Percentiles rank a stretch among this genome's conserved stretches.
phyloP scores from a whole-genome alignment of 1,140 invertebrate species.

The Camponotus vicinus region DNA sequence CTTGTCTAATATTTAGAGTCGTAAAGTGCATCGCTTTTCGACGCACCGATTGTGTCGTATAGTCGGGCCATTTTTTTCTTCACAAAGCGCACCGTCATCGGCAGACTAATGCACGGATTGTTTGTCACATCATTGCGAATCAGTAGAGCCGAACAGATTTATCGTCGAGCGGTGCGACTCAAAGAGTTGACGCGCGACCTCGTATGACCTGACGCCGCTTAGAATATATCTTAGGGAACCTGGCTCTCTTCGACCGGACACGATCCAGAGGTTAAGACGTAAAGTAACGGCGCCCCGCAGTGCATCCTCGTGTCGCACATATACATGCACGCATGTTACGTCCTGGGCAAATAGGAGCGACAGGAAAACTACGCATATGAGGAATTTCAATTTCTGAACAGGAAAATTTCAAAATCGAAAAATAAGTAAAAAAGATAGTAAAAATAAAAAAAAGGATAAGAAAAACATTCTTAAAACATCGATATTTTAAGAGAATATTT shows the following conservation, averaged over 20 bases:
- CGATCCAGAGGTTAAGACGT: conserved; percentile 43
- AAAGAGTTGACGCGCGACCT: conserved; percentile 62
- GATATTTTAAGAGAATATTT: no score
- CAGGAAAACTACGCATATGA: conserved; percentile 37
- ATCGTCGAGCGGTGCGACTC: conserved; percentile 57
- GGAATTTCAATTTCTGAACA: conserved; percentile 35
- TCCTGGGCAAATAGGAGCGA: conserved; percentile 28
- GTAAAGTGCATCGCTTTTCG: neutral
- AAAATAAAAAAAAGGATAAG: neutral
- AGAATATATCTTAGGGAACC: conserved; percentile 59
- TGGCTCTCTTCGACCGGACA: conserved; percentile 7
- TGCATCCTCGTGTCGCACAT: conserved; percentile 56
- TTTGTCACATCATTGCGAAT: conserved; percentile 49
- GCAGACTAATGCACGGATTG: neutral
- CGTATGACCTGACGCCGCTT: conserved; percentile 30
- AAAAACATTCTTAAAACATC: neutral
- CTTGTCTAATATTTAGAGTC: neutral
- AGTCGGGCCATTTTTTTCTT: neutral
- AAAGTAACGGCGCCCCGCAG: conserved; percentile 66
- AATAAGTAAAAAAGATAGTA: no score
- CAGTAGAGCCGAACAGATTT: conserved; percentile 43
- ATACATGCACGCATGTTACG: neutral
- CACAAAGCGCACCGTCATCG: neutral
- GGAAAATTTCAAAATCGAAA: conserved; percentile 4
- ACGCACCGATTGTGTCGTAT: neutral